Evolutionary conservation across 2,797 vertebrate genomes (phyloP).

Genomic region (Pseudopleuronectes americanus): DNA sequence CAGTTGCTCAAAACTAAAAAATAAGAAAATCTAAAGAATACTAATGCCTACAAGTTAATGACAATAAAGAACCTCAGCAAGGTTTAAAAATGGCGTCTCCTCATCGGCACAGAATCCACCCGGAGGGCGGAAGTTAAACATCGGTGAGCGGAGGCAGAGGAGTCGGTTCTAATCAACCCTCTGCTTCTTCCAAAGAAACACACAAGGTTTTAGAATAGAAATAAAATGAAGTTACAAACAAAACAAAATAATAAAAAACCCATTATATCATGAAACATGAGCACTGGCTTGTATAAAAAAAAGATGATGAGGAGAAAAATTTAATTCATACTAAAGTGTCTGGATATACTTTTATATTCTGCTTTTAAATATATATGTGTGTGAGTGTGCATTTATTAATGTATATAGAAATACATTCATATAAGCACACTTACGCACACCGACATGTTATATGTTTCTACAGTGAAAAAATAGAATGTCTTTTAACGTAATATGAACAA

Average conservation of each 20-base stretch:
- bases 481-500: slow-evolving; percentile 95
- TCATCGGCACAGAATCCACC: slow-evolving; percentile 65
- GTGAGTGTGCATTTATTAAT: slow-evolving; percentile 69
- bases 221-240: slow-evolving; percentile 49
- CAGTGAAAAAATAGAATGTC: slow-evolving; percentile 98
- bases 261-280: slow-evolving; percentile 61
- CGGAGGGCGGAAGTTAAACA: slow-evolving; percentile 46
- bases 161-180: slow-evolving; percentile 30
- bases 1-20: slow-evolving; percentile 56
- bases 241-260: slow-evolving; percentile 46
- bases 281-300: slow-evolving; percentile 75
- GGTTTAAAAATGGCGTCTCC: slow-evolving; percentile 66
- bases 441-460: slow-evolving; percentile 87
- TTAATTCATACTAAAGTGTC: slow-evolving; percentile 80
- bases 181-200: slow-evolving; percentile 42
- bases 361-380: slow-evolving; percentile 86
- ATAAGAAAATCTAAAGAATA: slow-evolving; percentile 20
- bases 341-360: slow-evolving; percentile 87
- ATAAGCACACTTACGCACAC: slow-evolving; percentile 74
- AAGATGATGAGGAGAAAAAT: slow-evolving; percentile 64
- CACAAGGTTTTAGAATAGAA: slow-evolving; percentile 48
- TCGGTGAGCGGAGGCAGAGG: slow-evolving; percentile 36
- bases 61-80: slow-evolving; percentile 56
- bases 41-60: slow-evolving; percentile 61
- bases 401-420: slow-evolving; percentile 34